A percentile compares a stretch with the other conserved stretches of the same genome.
phyloP scores from a whole-genome alignment of 2,888 invertebrate species.

The Cepaea hortensis region DNA sequence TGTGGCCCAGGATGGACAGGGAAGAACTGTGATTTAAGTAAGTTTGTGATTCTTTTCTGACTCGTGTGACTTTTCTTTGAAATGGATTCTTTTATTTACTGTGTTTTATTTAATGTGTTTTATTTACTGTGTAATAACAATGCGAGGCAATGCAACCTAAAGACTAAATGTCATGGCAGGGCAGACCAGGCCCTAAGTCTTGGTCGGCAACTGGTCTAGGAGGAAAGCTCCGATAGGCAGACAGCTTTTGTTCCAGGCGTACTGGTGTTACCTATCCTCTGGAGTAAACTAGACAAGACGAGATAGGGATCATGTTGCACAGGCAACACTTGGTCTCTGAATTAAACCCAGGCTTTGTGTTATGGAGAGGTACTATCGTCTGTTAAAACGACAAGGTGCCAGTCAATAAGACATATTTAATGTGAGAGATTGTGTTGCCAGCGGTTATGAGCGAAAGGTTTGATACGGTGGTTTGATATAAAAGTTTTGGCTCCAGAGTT shows the following conservation, averaged over 20 bases:
- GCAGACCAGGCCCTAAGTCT: too few species aligned
- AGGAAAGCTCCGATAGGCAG: too few species aligned
- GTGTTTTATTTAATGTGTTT: background rate
- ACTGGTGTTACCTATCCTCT: too few species aligned
- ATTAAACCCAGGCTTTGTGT: too few species aligned
- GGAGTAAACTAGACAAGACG: too few species aligned
- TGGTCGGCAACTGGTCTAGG: too few species aligned
- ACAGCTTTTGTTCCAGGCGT: too few species aligned
- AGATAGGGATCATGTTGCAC: too few species aligned
- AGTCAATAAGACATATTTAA: background rate
- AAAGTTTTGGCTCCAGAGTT: background rate
- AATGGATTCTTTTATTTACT: background rate
- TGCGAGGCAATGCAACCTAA: background rate
- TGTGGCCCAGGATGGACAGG: constrained; percentile 53
- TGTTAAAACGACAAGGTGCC: background rate
- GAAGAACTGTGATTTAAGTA: constrained; percentile 52
- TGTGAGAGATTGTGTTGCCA: background rate
- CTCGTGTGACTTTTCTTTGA: background rate
- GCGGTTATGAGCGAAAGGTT: background rate
- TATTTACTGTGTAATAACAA: background rate
- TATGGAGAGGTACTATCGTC: too few species aligned
- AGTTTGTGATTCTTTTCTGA: background rate
- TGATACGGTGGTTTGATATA: background rate
- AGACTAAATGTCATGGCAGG: too few species aligned
- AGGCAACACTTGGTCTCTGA: too few species aligned